These are phyloP conservation scores for Okapia johnstoni DNA, from an alignment of 2,113 vertebrate genomes.

Conservation along the genomic window DNA sequence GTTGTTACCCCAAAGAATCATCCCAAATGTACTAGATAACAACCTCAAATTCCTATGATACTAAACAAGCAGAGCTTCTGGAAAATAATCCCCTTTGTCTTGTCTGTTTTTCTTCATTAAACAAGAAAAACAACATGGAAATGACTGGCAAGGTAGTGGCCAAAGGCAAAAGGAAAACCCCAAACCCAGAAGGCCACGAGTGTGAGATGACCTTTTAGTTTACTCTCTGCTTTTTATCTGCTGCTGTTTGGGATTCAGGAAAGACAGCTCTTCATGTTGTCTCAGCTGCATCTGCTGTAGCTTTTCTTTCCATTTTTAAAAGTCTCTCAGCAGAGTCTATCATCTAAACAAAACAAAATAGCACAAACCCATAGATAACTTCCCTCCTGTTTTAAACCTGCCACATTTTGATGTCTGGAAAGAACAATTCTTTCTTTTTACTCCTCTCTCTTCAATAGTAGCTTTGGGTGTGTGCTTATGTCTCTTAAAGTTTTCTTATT, in stretches of 20 bases:
- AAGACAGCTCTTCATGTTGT: background rate
- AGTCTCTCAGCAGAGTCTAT: constrained; percentile 35
- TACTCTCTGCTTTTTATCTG: background rate
- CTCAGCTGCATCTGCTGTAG: constrained; percentile 12
- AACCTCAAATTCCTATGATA: background rate
- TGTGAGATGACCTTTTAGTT: background rate
- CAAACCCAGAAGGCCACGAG: background rate
- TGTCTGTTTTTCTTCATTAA: constrained; percentile 24
- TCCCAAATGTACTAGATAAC: background rate
- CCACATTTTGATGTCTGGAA: background rate
- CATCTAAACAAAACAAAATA: constrained; percentile 17
- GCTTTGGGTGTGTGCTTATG: background rate
- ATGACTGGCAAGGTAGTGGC: background rate
- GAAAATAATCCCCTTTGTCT: background rate
- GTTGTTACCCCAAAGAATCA: background rate
- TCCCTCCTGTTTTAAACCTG: background rate
- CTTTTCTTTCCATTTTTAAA: background rate
- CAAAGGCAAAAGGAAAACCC: constrained; percentile 44
- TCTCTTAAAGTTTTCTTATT: background rate
- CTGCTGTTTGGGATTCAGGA: constrained; percentile 30
- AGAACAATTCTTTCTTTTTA: background rate
- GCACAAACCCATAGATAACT: background rate
- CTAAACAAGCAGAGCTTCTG: background rate
- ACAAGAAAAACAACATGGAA: background rate
- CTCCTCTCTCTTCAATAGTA: background rate